A percentile compares a stretch with the other conserved stretches of the same genome.
Evolutionary conservation across 2,113 vertebrate genomes (phyloP).

Genomic region (Eira barbara): DNA sequence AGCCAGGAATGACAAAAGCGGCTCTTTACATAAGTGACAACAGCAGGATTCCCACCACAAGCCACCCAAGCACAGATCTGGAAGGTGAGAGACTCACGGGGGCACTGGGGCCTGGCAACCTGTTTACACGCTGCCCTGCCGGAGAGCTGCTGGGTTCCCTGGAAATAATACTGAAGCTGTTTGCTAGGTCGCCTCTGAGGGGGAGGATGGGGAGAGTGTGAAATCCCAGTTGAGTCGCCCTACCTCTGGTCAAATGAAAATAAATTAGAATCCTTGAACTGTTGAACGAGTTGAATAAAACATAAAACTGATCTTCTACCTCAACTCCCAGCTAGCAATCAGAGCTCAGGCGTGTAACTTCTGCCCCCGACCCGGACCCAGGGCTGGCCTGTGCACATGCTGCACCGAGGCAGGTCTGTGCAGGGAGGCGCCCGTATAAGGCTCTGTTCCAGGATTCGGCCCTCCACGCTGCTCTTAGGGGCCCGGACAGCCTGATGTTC

Average conservation of each 20-base stretch:
- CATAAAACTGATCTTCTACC: not conserved
- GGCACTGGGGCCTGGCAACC: not conserved
- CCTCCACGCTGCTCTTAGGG: fast-evolving
- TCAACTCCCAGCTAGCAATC: not conserved
- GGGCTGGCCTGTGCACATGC: fast-evolving
- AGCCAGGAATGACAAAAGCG: not conserved
- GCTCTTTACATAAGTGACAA: not conserved
- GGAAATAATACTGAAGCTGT: not conserved
- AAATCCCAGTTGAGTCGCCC: not conserved
- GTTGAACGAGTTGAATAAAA: not conserved
- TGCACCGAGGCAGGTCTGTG: fast-evolving
- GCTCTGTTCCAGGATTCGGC: not conserved
- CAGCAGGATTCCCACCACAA: not conserved
- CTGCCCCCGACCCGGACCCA: not conserved
- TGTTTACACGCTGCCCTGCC: not conserved
- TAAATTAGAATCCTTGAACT: not conserved
- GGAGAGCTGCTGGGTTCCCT: not conserved
- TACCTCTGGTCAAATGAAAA: not conserved
- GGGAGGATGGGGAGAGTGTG: not conserved
- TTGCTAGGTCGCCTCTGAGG: not conserved
- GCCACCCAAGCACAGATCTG: not conserved
- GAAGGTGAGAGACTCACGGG: fast-evolving
- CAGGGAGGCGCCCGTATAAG: fast-evolving
- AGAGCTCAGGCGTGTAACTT: not conserved
- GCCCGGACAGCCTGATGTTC: not conserved